Base-by-base conservation (phyloP, 2,888 invertebrate genomes). In the Abrostola tripartita region DNA sequence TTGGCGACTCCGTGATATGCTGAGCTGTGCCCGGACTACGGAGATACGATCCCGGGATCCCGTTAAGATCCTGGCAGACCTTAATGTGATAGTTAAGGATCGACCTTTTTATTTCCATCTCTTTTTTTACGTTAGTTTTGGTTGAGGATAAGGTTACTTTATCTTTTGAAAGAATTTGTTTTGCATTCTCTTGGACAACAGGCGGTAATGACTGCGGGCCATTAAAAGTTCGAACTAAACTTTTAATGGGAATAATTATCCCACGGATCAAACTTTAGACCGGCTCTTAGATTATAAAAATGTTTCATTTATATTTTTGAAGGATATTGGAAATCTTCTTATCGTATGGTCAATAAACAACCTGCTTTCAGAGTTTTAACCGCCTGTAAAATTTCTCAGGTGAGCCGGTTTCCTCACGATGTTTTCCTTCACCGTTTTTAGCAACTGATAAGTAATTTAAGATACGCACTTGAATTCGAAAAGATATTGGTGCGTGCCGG, bases 1-100 rank as follows among this genome's bases (percentile, higher is more conserved):
- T 79, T 75, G 78, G 65, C 64, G 57, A 55, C 69, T 70, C 71
- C 67, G 65, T 79, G 78, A 79, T 77, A 72, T 79, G 78, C 80
- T 79, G 78, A 78, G 78, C 79, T 79, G 75, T 79, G 55, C 63
- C 77, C 65, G 55, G 65, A 68, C 73, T 75, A 56, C 68, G 54
- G 38, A 66, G 73, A 79, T 79, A 72, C 61, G 61, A 71, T 50
- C 62, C 51, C 60, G 64, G 73, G 65, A 71, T 78, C 67, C 61
- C 71, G 78, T 74, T 79, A 79, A 79, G 78, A 79, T 77, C 65
- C 75, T 61, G 74, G 62, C 64, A 53, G 55, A 66, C 71, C 75
- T 75, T 73, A 79, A 79, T 73, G 71, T 63, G 78, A 77, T 79
- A 68, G 78, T 75, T 68, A 75, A 61, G 38, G 71, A 70, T 73